phyloP scores from a whole-genome alignment of 2,797 vertebrate species.

The Otus scops region DNA sequence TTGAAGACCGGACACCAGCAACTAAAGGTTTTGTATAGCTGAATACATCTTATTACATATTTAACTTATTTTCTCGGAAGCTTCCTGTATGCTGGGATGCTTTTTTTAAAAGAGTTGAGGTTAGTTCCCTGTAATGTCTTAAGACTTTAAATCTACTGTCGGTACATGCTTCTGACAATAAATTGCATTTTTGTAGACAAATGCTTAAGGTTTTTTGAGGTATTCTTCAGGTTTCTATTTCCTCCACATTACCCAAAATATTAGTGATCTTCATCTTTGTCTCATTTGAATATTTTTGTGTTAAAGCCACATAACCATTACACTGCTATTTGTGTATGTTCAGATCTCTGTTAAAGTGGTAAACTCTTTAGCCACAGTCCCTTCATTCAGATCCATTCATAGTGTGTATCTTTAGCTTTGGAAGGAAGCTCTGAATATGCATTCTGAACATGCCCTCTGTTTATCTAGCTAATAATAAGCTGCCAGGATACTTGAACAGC shows the following conservation, averaged over 20 bases:
- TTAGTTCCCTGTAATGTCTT: not conserved
- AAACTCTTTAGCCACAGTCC: not conserved
- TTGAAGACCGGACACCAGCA: not conserved
- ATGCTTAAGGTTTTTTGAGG: not conserved
- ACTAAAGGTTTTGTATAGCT: not conserved
- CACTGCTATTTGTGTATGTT: not conserved
- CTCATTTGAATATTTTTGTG: not conserved
- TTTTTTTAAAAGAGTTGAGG: not conserved
- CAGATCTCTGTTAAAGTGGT: not conserved
- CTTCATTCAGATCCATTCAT: constrained; percentile 26
- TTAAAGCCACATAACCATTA: not conserved
- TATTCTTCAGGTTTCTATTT: not conserved
- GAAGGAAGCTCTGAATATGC: constrained; percentile 25
- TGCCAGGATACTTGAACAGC: constrained; percentile 20
- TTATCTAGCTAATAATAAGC: constrained; percentile 59
- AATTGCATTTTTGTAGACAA: not conserved
- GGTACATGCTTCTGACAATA: not conserved
- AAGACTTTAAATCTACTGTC: not conserved
- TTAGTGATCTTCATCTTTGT: not conserved
- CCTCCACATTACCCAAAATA: not conserved
- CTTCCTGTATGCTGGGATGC: not conserved
- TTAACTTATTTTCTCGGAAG: not conserved
- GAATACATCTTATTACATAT: not conserved
- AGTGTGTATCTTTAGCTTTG: constrained; percentile 32
- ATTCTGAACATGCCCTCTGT: not conserved